Evolutionary conservation across 2,888 invertebrate species (phyloP).

Genomic region (Platycheirus rosarum): DNA sequence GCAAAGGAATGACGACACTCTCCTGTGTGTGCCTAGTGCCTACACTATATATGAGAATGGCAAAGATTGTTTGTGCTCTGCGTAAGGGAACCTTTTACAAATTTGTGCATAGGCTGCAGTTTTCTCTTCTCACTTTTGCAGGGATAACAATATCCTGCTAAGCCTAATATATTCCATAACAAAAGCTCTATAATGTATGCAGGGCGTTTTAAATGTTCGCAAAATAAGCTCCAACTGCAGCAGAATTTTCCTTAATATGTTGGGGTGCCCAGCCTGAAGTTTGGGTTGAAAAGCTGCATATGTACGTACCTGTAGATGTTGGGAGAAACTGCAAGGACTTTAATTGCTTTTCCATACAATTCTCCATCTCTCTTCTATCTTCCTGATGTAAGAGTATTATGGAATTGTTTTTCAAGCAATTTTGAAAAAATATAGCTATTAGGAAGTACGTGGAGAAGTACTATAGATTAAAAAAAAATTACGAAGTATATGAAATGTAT

Average conservation of each 20-base stretch:
- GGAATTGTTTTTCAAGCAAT: constrained; percentile 45
- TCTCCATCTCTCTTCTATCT: neutral
- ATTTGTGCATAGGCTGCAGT: constrained; percentile 57
- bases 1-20: neutral
- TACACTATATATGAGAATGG: neutral
- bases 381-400: neutral
- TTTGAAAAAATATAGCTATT: constrained; percentile 47
- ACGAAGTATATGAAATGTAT: neutral
- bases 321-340: constrained; percentile 35
- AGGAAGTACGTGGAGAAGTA: constrained; percentile 32
- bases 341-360: constrained; percentile 37
- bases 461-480: constrained; percentile 8
- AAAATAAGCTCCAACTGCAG: constrained; percentile 24
- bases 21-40: neutral
- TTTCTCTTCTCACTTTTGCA: constrained; percentile 42
- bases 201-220: constrained; percentile 29
- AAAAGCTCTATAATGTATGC: constrained; percentile 50
- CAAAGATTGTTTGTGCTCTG: constrained; percentile 35
- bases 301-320: no score
- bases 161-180: constrained; percentile 59
- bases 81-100: constrained; percentile 39
- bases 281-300: constrained; percentile 21
- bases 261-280: constrained; percentile 21
- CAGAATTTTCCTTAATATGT: constrained; percentile 13
- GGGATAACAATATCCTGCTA: constrained; percentile 61